Evolutionary conservation across 2,797 vertebrate species (phyloP).

Genomic region (Neomorphus geoffroyi): DNA sequence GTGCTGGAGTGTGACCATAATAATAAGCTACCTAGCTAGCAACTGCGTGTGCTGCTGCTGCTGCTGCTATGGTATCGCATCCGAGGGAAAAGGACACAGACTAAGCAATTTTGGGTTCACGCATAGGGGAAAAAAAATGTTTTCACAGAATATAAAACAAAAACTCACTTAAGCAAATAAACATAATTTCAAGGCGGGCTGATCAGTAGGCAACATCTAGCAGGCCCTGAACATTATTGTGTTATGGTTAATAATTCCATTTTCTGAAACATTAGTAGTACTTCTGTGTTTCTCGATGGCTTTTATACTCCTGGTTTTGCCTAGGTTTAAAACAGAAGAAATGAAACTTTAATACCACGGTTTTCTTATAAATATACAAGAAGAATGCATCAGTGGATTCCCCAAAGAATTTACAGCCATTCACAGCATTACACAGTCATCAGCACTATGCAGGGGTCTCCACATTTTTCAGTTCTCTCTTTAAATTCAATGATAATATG

Average conservation of each 20-base stretch:
- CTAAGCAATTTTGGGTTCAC: conserved; percentile 67
- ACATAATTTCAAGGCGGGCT: conserved; percentile 66
- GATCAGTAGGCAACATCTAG: conserved; percentile 66
- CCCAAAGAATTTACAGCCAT: conserved; percentile 48
- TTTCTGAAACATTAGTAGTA: conserved; percentile 69
- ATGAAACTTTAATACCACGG: conserved; percentile 61
- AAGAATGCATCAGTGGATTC: conserved; percentile 57
- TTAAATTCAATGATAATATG: conserved; percentile 60
- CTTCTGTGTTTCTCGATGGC: conserved; percentile 29
- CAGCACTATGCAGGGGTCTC: conserved; percentile 59
- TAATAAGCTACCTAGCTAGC: conserved; percentile 78
- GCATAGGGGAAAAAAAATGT: neutral
- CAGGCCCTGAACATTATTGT: conserved; percentile 57
- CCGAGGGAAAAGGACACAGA: conserved; percentile 70
- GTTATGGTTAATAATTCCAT: conserved; percentile 70
- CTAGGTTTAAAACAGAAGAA: conserved; percentile 39
- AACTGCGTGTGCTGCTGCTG: conserved; percentile 69
- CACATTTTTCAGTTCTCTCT: conserved; percentile 61
- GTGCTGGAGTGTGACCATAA: conserved; percentile 83
- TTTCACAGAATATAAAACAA: conserved; percentile 64
- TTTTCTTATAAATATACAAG: conserved; percentile 66
- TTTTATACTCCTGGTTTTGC: conserved; percentile 48
- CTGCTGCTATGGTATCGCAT: conserved; percentile 68
- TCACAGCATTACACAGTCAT: conserved; percentile 49
- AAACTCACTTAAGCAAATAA: conserved; percentile 69